These are phyloP conservation scores for Hypercompe scribonia DNA, from an alignment of 2,888 invertebrate genomes.

Conservation along the genomic window DNA sequence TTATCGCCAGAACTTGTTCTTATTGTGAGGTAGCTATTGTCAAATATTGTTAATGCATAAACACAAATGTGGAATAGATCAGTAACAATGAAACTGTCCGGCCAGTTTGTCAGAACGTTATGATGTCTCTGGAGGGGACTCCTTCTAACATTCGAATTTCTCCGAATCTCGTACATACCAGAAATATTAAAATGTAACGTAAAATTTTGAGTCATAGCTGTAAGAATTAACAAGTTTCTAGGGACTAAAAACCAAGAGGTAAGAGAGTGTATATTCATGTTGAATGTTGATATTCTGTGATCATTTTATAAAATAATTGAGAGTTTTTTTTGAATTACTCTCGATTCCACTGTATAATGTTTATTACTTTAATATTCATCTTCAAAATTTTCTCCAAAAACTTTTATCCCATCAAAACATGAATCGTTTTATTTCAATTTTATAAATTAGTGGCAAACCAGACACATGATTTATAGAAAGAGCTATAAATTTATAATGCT, in stretches of 20 bases:
- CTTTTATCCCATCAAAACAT: background rate
- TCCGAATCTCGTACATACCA: constrained; percentile 42
- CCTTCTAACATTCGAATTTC: constrained; percentile 57
- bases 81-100: constrained; percentile 68
- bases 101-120: constrained; percentile 72
- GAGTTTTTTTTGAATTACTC: background rate
- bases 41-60: constrained; percentile 73
- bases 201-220: constrained; percentile 50
- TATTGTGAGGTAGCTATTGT: constrained; percentile 70
- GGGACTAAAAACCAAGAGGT: constrained; percentile 41
- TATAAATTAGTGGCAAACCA: background rate
- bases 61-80: constrained; percentile 74
- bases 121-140: constrained; percentile 74
- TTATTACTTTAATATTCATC: background rate
- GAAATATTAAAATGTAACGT: constrained; percentile 42
- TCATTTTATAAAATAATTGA: constrained; percentile 30
- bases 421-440: background rate
- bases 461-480: too few relatives aligned
- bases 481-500: too few relatives aligned
- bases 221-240: constrained; percentile 46
- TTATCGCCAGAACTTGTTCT: constrained; percentile 79
- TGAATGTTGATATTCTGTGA: constrained; percentile 28
- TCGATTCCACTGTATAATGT: background rate
- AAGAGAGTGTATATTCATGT: constrained; percentile 40
- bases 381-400: background rate